Evolutionary conservation across 2,888 invertebrate genomes (phyloP).

Genomic region (Cynaeus angustus): DNA sequence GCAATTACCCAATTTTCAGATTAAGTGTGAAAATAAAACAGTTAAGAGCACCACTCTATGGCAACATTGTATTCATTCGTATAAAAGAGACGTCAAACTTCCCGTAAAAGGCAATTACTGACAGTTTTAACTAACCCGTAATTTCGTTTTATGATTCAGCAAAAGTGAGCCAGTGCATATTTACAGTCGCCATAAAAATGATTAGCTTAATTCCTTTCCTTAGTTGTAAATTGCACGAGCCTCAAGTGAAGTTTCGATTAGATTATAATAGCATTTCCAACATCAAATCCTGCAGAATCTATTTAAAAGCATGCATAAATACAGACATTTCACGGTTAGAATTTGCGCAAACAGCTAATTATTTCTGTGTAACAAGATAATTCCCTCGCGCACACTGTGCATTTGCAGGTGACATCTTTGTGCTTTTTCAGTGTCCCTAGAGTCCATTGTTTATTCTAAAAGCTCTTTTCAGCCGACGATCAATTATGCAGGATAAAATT

Average conservation of each 20-base stretch:
- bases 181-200: slow-evolving; percentile 4
- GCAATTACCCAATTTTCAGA: no score
- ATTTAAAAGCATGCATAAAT: background rate
- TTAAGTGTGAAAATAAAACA: no score
- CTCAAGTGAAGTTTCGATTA: background rate
- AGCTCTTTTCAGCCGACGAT: slow-evolving; percentile 31
- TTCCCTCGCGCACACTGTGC: background rate
- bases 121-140: slow-evolving; percentile 7
- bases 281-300: background rate
- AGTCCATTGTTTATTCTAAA: slow-evolving; percentile 36
- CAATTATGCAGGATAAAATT: slow-evolving; percentile 37
- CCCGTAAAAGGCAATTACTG: slow-evolving; percentile 10
- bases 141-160: slow-evolving; percentile 6
- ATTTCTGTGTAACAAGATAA: background rate
- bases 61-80: background rate
- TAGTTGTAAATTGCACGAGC: slow-evolving; percentile 3
- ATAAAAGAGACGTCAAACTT: slow-evolving; percentile 9
- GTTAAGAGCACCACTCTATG: no score
- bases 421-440: slow-evolving; percentile 9
- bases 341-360: background rate
- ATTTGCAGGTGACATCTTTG: slow-evolving; percentile 4
- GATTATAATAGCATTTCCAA: background rate
- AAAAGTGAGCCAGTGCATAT: background rate
- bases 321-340: background rate
- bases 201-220: slow-evolving; percentile 5